Evolutionary conservation across 2,888 invertebrate species (phyloP).

Genomic region (Cerceris rybyensis): DNA sequence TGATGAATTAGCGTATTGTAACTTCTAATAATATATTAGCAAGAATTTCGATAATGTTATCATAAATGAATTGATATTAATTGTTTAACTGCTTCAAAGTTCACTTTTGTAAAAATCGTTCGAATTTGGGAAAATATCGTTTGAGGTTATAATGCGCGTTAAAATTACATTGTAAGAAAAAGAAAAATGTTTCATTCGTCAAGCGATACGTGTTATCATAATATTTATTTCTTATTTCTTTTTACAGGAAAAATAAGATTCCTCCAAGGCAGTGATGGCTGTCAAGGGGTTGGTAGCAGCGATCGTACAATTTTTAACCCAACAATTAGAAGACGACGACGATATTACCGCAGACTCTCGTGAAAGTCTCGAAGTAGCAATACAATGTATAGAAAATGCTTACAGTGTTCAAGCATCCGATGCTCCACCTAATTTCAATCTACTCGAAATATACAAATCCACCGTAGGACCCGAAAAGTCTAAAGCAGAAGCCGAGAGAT

Average conservation of each 20-base stretch:
- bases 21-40: background rate
- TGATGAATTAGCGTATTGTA: conserved; percentile 60
- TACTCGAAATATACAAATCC: conserved; percentile 82
- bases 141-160: conserved; percentile 56
- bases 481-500: conserved; percentile 89
- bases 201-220: background rate
- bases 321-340: conserved; percentile 83
- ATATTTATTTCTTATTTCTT: background rate
- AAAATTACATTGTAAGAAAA: background rate
- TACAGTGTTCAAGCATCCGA: conserved; percentile 87
- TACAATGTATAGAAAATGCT: conserved; percentile 96
- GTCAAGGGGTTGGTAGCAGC: conserved; percentile 83
- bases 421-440: conserved; percentile 79
- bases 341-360: conserved; percentile 82
- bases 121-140: background rate
- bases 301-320: conserved; percentile 84
- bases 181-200: background rate
- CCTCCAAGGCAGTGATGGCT: conserved; percentile 68
- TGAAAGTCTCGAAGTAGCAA: conserved; percentile 95
- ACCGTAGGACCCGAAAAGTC: conserved; percentile 69
- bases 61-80: background rate
- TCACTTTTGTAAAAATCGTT: conserved; percentile 1
- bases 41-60: background rate
- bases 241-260: conserved; percentile 34
- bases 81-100: background rate